Evolutionary conservation across 2,113 vertebrate genomes (phyloP), one percentile per base, ranked within the genome.

Genomic region (Pteropus alecto): DNA sequence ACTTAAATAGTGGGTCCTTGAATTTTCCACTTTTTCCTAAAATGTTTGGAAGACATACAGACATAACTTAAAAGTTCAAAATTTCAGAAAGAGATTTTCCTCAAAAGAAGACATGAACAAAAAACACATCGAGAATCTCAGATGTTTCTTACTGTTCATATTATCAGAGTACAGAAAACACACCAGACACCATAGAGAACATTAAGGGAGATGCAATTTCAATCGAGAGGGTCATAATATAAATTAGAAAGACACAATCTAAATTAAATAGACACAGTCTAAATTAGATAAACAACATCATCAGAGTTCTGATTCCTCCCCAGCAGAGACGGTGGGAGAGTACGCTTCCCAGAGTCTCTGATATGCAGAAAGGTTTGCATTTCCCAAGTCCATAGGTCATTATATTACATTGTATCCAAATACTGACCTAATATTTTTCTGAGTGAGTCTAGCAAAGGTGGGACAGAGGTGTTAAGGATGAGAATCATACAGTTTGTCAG

Each of bases 221-320:
- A 84, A 61, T 78, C 0, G 1, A 93, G 78, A 92, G 79, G 87
- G 76, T 97, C 94, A 74, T 96, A 95, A 96, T 93, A 98, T 96
- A 97, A 96, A 97, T 97, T 94, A 97, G 91, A 96, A 93, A 96
- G 93, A 87, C 82, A 89, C 90, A 96, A 82, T 60, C 56, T 94
- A 96, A 96, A 97, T 94, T 97, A 96, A 97, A 96, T 84, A 96
- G 95, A 96, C 87, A 81, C 51, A 94, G 38, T 87, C 83, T 93
- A 93, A 97, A 97, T 95, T 93, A 97, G 89, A 96, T 90, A 68
- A 97, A 89, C 92, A 93, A 2, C 51, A 94, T 91, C 88, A 79
- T 91, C 77, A 91, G 89, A 96, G 70, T 96, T 93, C 83, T 91
- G 87, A 78, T 91, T 96, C 48, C 74, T 93, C 95, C 95, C 74